Percentiles rank a stretch among this genome's conserved stretches.
phyloP scores from a whole-genome alignment of 2,888 invertebrate genomes.

The Psococerastis gibbosa region DNA sequence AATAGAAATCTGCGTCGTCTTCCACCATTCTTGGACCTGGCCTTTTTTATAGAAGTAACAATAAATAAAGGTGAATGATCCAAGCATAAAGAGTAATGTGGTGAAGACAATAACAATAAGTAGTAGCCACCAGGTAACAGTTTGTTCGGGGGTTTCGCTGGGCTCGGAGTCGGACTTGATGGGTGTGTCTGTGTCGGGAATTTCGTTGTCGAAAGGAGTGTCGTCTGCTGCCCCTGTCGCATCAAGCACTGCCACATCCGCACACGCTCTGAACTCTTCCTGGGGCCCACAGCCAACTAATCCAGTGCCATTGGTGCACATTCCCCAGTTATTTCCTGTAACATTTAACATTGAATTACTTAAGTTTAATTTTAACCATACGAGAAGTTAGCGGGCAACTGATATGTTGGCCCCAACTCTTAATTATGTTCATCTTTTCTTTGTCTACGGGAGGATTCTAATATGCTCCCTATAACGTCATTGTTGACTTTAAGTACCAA shows the following conservation, averaged over 20 bases:
- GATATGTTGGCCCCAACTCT: too few relatives aligned
- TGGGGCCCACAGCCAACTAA: constrained; percentile 76
- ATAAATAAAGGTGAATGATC: background rate
- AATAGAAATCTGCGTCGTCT: background rate
- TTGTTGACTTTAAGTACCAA: too few relatives aligned
- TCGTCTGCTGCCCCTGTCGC: constrained; percentile 24
- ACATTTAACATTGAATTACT: too few relatives aligned
- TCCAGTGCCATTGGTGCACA: constrained; percentile 49
- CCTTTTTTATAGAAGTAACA: background rate
- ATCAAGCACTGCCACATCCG: constrained; percentile 56
- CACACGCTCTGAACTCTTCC: constrained; percentile 72
- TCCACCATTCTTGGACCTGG: background rate
- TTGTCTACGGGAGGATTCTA: too few relatives aligned
- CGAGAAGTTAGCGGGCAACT: too few relatives aligned
- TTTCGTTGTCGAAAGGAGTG: constrained; percentile 18
- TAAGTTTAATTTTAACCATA: too few relatives aligned
- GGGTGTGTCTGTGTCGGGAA: constrained; percentile 10
- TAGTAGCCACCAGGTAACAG: background rate
- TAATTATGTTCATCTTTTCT: too few relatives aligned
- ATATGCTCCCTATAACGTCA: too few relatives aligned
- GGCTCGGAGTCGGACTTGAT: background rate
- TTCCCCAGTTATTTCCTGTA: constrained; percentile 54
- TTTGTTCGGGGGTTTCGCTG: background rate
- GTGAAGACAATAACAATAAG: background rate
- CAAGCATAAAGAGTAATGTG: background rate